Evolutionary conservation across 2,797 vertebrate genomes (phyloP), one percentile per base, ranked within the genome.

Genomic region (Premnoplex brunnescens): DNA sequence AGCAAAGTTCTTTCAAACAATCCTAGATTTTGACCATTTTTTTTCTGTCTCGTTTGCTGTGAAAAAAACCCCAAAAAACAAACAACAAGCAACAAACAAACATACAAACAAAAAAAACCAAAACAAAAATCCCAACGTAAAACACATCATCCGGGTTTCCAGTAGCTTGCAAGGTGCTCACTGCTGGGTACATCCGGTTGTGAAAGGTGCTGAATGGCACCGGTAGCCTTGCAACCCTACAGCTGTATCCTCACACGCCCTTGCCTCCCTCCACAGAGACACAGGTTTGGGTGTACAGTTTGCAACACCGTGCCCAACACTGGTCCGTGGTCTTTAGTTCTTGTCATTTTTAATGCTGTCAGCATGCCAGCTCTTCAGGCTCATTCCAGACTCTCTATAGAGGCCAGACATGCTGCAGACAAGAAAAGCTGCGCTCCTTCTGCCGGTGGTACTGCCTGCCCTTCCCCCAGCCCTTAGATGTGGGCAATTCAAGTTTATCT

Each of bases 401-500:
- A 85, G 54, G 34, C 83, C 44, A 68, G 79, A 51, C 67, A 18
- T 24, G 36, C 37, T 6, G n/a, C 72, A 44, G 48, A 67, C 91
- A 89, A 68, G 78, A 92, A 91, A 79, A 92, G 63, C 74, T 20
- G 43, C 0, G 2, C 74, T 58, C 23, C 1, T 67, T 69, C 59
- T 85, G 62, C 41, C 55, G 4, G 19, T 7, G 49, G 44, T 44
- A 23, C 66, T 24, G 85, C 26, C 64, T 51, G 44, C 94, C 94
- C 92, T 89, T 77, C 88, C 92, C 92, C 95, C 93, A 88, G 59
- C 67, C 59, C 52, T 96, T 62, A 96, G 80, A 94, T 82, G 87
- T 84, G 59, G 52, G 85, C 96, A 76, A 95, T 96, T 88, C 93
- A 86, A 91, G 83, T 94, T 96, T 94, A 96, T 94, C 93, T 97